Evolutionary conservation across 1,140 invertebrate species (phyloP), one percentile per base, ranked within the genome.

Genomic region (Maniola jurtina): DNA sequence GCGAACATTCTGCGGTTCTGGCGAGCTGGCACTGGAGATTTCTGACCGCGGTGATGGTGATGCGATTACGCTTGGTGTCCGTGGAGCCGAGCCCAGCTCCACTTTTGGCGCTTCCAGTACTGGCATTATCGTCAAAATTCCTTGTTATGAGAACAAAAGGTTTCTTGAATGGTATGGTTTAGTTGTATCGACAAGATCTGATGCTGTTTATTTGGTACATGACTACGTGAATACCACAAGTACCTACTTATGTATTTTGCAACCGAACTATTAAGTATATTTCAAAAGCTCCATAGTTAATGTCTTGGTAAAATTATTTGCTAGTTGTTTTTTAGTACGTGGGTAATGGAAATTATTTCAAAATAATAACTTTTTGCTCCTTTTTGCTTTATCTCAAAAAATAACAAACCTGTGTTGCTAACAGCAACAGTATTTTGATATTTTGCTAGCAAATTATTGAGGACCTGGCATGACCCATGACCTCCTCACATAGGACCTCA

Each of bases 11-110:
- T 77, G 81, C 13, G 84, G 85, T 73, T 90, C 88, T 6, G 84
- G 77, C 5, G 88, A 88, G 66, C 88, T 89, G 14, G 85, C 75
- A 61, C 81, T 88, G n/a, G 88, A 90, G 50, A 88, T 77, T 73
- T 90, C 88, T 2, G 88, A 90, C 4, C 25, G 25, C 0, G 83
- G 80, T 16, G 88, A 86, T 5, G 86, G 84, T 5, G 88, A 89
- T 5, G 77, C 68, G 16, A 73, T 70, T 15, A 85, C 64, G 59
- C 73, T 86, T 1, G 81, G 80, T 15, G 83, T 84, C 52, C 70
- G 73, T 2, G 88, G 85, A n/a, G 73, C 88, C 34, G 79, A 83
- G 14, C 85, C 85, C 0, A 88, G 64, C 36, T 90, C 88, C 10
- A 87, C 68, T 45, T 72, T 77, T n/a, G 88, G 88, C 25, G 86